Evolutionary conservation across 2,113 vertebrate species (phyloP).

Genomic region (Aptenodytes forsteri): DNA sequence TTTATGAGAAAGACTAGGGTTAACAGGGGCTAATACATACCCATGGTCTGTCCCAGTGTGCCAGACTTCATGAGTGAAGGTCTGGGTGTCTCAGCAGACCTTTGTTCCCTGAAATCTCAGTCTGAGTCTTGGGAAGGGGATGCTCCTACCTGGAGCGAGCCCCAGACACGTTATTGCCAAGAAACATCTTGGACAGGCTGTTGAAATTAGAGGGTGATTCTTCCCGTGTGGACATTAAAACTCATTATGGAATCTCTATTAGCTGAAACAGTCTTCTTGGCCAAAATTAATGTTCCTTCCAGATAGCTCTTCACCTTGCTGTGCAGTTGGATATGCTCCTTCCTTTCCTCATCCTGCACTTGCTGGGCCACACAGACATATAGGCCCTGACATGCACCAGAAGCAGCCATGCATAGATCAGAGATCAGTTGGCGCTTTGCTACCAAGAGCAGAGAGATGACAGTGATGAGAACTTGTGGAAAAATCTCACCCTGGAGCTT

Average conservation of each 20-base stretch:
- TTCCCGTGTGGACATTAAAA: not conserved
- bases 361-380: not conserved
- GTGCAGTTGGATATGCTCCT: not conserved
- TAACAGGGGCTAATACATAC: not conserved
- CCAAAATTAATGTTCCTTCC: not conserved
- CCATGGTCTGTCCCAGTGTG: not conserved
- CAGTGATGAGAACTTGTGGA: not conserved
- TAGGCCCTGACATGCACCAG: accelerated
- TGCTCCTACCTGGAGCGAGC: not conserved
- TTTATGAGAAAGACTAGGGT: not conserved
- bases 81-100: not conserved
- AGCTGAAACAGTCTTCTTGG: not conserved
- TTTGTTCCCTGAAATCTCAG: not conserved
- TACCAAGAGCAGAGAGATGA: not conserved
- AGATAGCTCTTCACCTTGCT: not conserved
- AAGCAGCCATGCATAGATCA: not conserved
- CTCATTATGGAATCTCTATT: not conserved
- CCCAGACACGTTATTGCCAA: not conserved
- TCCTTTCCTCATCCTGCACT: not conserved
- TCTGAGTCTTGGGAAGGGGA: not conserved
- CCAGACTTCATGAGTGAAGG: not conserved
- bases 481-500: not conserved
- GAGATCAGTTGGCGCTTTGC: not conserved
- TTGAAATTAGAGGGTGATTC: not conserved
- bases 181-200: not conserved